phyloP scores from a whole-genome alignment of 1,140 invertebrate species.

The Calephelis nemesis region DNA sequence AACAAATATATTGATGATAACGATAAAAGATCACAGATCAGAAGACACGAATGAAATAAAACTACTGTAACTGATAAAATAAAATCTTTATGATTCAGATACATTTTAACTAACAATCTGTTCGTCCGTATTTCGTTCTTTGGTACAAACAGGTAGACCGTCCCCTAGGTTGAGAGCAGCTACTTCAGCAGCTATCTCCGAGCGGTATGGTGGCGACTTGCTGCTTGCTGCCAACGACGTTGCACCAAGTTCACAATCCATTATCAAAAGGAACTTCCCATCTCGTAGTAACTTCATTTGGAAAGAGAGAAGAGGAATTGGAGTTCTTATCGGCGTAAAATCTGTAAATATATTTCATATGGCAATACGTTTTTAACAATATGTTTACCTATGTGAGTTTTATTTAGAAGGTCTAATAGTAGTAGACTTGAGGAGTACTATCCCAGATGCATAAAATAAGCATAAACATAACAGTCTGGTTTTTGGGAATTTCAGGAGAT shows the following conservation, averaged over 20 bases:
- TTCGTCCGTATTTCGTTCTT: constrained; percentile 45
- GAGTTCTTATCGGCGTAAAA: constrained; percentile 37
- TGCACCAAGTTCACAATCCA: constrained; percentile 50
- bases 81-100: no score
- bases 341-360: constrained; percentile 34
- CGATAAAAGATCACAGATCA: no score
- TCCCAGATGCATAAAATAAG: no score
- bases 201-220: constrained; percentile 27
- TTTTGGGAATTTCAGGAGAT: no score
- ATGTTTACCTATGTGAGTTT: no score
- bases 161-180: constrained; percentile 39
- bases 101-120: not conserved
- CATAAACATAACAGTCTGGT: no score
- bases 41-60: no score
- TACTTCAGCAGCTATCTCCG: constrained; percentile 37
- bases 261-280: constrained; percentile 50
- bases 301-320: constrained; percentile 51
- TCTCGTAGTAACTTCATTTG: constrained; percentile 48
- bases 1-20: no score
- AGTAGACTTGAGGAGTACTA: no score
- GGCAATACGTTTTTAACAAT: no score
- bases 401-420: no score
- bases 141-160: constrained; percentile 43
- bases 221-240: constrained; percentile 40
- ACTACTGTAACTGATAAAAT: no score